A percentile compares a stretch with the other conserved stretches of the same genome.
Evolutionary conservation across 2,888 invertebrate species (phyloP).

Genomic region (Xestia c-nigrum): DNA sequence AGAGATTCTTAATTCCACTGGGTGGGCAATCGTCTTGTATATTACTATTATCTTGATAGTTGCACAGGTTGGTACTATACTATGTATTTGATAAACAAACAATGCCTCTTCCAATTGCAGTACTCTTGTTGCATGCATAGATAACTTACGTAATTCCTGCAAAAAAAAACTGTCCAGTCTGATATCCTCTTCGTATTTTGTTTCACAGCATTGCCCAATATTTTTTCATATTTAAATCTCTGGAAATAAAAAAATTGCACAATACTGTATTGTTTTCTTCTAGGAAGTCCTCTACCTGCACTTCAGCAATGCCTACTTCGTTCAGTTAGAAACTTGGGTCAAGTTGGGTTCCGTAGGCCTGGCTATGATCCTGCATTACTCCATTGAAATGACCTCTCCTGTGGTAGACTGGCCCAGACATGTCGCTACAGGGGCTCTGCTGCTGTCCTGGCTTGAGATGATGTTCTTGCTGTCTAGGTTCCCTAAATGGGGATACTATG

Average conservation of each 20-base stretch:
- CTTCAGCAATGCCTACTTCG: constrained; percentile 82
- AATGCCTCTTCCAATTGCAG: neutral
- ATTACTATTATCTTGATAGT: constrained; percentile 47
- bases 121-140: neutral
- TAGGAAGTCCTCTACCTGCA: constrained; percentile 88
- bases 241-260: neutral
- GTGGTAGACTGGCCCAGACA: constrained; percentile 83
- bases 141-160: neutral
- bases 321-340: constrained; percentile 88
- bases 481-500: constrained; percentile 91
- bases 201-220: neutral
- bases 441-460: constrained; percentile 90
- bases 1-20: constrained; percentile 29
- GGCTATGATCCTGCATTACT: constrained; percentile 77
- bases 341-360: constrained; percentile 85
- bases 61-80: constrained; percentile 50
- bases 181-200: too few relatives aligned
- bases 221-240: neutral
- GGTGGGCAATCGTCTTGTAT: constrained; percentile 50
- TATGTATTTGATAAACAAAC: neutral
- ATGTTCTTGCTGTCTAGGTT: constrained; percentile 90
- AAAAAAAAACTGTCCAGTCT: too few relatives aligned
- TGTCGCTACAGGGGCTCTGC: constrained; percentile 86
- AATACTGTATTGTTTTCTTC: constrained; percentile 12
- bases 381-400: neutral